Evolutionary conservation across 1,140 invertebrate genomes (phyloP).

Genomic region (Artemia franciscana): DNA sequence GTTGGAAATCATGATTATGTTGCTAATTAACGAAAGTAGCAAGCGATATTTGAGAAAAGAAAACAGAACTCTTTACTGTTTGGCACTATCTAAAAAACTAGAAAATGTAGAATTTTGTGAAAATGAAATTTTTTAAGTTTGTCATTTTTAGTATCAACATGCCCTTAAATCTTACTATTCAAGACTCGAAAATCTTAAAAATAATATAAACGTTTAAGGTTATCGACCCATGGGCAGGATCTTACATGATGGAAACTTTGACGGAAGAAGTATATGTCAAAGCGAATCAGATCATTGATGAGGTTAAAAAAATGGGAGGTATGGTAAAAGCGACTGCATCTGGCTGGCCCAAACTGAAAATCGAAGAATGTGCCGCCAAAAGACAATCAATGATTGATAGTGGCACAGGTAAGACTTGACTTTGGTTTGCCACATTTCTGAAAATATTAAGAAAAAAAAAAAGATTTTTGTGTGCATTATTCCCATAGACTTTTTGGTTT

Average conservation of each 20-base stretch:
- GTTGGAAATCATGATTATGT: no score
- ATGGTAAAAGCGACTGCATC: conserved; percentile 38
- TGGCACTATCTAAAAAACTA: background rate
- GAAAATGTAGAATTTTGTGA: background rate
- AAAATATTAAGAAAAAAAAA: no score
- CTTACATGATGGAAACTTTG: conserved; percentile 37
- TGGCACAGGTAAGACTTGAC: conserved; percentile 23
- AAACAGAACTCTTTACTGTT: background rate
- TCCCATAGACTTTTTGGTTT: no score
- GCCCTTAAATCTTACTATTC: background rate
- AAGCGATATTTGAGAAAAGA: background rate
- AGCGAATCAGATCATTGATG: conserved; percentile 29
- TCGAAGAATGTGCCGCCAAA: conserved; percentile 38
- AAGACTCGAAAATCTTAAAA: background rate
- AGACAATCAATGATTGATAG: conserved; percentile 36
- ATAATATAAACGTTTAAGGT: conserved; percentile 23
- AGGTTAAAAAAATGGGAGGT: conserved; percentile 36
- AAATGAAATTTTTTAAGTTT: background rate
- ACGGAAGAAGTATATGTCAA: conserved; percentile 33
- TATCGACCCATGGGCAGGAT: conserved; percentile 40
- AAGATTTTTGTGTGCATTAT: no score
- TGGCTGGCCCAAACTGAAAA: conserved; percentile 38
- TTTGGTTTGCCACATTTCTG: no score
- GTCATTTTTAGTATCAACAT: background rate
- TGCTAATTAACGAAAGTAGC: conserved; percentile 1